These are phyloP conservation scores for Globodera rostochiensis DNA, from an alignment of 1,140 invertebrate species.

Conservation along the genomic window DNA sequence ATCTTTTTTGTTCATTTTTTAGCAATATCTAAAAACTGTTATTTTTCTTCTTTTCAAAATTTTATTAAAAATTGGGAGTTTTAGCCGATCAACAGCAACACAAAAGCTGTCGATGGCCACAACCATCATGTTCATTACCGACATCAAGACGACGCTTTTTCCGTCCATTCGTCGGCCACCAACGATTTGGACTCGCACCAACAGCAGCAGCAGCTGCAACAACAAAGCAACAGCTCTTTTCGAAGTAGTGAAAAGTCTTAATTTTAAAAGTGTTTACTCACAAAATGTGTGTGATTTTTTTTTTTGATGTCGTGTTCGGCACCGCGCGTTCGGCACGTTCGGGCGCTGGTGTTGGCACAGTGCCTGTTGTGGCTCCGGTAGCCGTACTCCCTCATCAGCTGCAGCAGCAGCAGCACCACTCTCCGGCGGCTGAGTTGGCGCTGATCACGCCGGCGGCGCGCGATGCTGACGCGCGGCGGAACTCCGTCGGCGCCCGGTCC, in stretches of 20 bases:
- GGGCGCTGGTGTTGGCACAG: background rate
- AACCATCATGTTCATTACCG: conserved; percentile 3
- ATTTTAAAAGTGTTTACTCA: background rate
- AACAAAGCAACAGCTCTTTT: too few relatives aligned
- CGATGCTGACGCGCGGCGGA: too few relatives aligned
- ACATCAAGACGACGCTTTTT: background rate
- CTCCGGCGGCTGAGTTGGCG: background rate
- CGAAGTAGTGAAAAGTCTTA: too few relatives aligned
- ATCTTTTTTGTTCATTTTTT: too few relatives aligned
- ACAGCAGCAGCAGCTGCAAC: background rate
- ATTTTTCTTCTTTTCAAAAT: too few relatives aligned
- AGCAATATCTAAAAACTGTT: too few relatives aligned
- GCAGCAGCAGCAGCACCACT: background rate
- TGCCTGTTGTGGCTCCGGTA: too few relatives aligned
- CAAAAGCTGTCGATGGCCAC: background rate
- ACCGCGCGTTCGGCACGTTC: conserved; percentile 5
- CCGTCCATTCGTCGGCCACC: background rate
- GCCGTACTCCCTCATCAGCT: background rate
- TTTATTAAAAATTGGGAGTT: too few relatives aligned
- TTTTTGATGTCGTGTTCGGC: background rate
- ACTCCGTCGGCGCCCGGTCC: too few relatives aligned
- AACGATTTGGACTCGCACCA: background rate
- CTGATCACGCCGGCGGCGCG: background rate
- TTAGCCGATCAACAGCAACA: background rate
- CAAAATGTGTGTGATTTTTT: too few relatives aligned